Conservation (phyloP, 2,888 invertebrate species). For the Sphecodes monilicornis region DNA sequence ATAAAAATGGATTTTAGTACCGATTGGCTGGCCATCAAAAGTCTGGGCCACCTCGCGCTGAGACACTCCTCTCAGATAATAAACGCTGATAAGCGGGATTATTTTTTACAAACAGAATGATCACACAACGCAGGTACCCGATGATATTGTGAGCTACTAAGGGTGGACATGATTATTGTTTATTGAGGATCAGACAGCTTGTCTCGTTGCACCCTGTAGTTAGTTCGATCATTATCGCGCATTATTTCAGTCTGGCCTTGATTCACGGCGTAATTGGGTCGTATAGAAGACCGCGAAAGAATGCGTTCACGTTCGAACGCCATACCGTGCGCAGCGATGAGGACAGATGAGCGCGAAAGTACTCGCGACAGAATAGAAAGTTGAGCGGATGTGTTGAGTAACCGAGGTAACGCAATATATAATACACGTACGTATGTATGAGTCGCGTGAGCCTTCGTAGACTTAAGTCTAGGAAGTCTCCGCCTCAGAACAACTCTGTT, state of each 20-base stretch:
- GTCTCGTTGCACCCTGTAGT: background rate
- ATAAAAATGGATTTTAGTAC: background rate
- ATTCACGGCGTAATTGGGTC: slow-evolving; percentile 17
- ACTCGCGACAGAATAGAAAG: slow-evolving; percentile 73
- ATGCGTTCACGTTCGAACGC: slow-evolving; percentile 29
- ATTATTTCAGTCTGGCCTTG: background rate
- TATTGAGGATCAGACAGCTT: background rate
- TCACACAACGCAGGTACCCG: background rate
- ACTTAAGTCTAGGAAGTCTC: slow-evolving; percentile 31
- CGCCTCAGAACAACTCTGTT: background rate
- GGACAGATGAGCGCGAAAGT: slow-evolving; percentile 40
- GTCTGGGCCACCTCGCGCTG: background rate
- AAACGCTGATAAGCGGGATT: background rate
- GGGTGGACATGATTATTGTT: background rate
- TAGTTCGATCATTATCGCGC: background rate
- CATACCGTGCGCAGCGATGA: slow-evolving; percentile 1
- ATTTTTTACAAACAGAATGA: background rate
- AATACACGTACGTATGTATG: background rate
- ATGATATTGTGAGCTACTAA: background rate
- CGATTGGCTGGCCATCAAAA: background rate
- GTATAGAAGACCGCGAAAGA: background rate
- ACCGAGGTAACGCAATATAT: slow-evolving; percentile 48
- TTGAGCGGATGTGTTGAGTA: slow-evolving; percentile 75
- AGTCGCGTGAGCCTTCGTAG: slow-evolving; percentile 25
- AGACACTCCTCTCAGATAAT: background rate